Evolutionary conservation across 2,113 vertebrate genomes (phyloP).

Genomic region (Chloebia gouldiae): DNA sequence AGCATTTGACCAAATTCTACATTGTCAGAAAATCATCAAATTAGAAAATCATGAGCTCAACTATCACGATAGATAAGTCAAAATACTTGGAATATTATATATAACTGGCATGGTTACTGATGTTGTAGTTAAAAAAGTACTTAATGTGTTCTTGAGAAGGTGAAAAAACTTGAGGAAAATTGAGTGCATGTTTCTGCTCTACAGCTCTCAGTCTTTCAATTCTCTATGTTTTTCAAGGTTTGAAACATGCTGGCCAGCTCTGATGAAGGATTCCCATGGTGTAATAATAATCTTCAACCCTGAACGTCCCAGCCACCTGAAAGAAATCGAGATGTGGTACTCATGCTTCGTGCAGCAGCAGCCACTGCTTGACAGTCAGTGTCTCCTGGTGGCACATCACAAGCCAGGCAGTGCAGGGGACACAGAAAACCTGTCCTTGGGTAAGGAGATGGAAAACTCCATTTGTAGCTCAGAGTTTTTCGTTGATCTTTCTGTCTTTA

Average conservation of each 20-base stretch:
- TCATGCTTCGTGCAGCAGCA: slow-evolving; percentile 88
- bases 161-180: background rate
- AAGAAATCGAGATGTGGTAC: slow-evolving; percentile 90
- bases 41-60: background rate
- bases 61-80: background rate
- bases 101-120: background rate
- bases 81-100: background rate
- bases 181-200: background rate
- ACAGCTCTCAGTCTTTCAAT: background rate
- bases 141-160: background rate
- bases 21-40: background rate
- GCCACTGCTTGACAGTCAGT: slow-evolving; percentile 83
- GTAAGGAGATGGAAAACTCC: slow-evolving; percentile 71
- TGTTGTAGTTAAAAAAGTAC: background rate
- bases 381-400: slow-evolving; percentile 92
- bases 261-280: slow-evolving; percentile 89
- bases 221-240: slow-evolving; percentile 75
- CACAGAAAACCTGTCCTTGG: slow-evolving; percentile 72
- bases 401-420: slow-evolving; percentile 82
- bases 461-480: background rate
- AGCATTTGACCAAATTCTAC: background rate
- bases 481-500: background rate
- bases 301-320: slow-evolving; percentile 87
- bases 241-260: slow-evolving; percentile 94
- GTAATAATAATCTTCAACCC: slow-evolving; percentile 93